These are phyloP conservation scores for Metalampra italica DNA, from an alignment of 2,888 invertebrate genomes.

Conservation along the genomic window DNA sequence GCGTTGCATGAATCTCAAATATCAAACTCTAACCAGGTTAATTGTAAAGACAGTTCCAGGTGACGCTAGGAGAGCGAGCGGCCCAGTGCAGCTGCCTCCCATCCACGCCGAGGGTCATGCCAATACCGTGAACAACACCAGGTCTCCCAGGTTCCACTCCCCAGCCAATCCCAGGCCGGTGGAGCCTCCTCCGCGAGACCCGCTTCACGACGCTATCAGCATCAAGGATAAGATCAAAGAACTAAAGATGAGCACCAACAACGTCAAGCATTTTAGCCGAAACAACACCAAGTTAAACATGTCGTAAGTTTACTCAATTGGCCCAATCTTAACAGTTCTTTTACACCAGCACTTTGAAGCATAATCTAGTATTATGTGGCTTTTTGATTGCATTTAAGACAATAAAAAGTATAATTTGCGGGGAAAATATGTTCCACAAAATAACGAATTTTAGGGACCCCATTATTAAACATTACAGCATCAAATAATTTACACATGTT, in stretches of 20 bases:
- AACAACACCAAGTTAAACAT: constrained; percentile 16
- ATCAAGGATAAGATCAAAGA: constrained; percentile 57
- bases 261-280: neutral
- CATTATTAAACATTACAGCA: too few species aligned
- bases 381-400: too few species aligned
- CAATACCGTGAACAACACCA: constrained; percentile 13
- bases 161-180: constrained; percentile 3
- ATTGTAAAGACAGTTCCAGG: neutral
- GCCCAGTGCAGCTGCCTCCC: constrained; percentile 44
- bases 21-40: too few species aligned
- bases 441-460: too few species aligned
- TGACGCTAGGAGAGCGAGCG: constrained; percentile 6
- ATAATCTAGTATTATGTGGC: too few species aligned
- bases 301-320: constrained; percentile 19
- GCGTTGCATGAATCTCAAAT: too few species aligned
- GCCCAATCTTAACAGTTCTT: too few species aligned
- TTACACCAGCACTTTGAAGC: too few species aligned
- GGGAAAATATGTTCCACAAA: too few species aligned
- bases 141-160: constrained; percentile 1
- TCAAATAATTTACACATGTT: too few species aligned
- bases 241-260: constrained; percentile 39
- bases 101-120: constrained; percentile 42
- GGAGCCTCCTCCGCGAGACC: neutral
- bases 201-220: constrained; percentile 35
- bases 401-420: too few species aligned